Base-by-base conservation (phyloP, 1,140 invertebrate genomes). In the Zaprionus kolodkinae region DNA sequence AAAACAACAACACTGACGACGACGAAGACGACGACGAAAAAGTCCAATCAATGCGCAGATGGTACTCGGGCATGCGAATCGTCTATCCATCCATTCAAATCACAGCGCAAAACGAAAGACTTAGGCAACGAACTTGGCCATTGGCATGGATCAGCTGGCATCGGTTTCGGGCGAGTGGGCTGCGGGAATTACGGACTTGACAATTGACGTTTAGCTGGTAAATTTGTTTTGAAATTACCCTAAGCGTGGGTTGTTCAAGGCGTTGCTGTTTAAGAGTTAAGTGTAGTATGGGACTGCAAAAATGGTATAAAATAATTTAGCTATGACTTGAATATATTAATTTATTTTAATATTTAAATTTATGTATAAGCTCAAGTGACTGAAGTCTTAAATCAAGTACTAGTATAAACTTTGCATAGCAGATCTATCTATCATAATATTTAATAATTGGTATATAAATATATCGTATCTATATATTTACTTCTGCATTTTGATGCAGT, bases 121-220 rank as follows among this genome's bases (percentile, higher is more conserved):
- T 89, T 85, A 89, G 75, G 57, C 56, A 81, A 79, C 85, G 63
- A 89, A 89, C 85, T 79, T 76, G 33, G 33, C 33, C 27, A 30
- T 1, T 30, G 27, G 33, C 33, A 9, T 35, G 2, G 71, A 48
- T 54, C 40, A 15, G 66, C 55, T 48, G 17, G 30, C 11, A 30
- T 6, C 17, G 6, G 30, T 54, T 6, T 54, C 6, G 7, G 27
- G 25, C n/a, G 27, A 33, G 40, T n/a, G 40, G 7, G 40, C 6
- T 0, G 7, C n/a, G 11, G 6, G 7, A 61, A 21, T 21, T n/a
- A n/a, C n/a, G 21, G 21, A 2, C 21, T 57, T 13, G 30, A 25
- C 48, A 38, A 63, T 21, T 36, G 36, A 55, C 17, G 35, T 21
- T 72, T 60, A 56, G 43, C 45, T 54, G 56, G 52, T 67, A 40